phyloP scores from a whole-genome alignment of 2,888 invertebrate genomes.

The Aspidiotus rigidus region DNA sequence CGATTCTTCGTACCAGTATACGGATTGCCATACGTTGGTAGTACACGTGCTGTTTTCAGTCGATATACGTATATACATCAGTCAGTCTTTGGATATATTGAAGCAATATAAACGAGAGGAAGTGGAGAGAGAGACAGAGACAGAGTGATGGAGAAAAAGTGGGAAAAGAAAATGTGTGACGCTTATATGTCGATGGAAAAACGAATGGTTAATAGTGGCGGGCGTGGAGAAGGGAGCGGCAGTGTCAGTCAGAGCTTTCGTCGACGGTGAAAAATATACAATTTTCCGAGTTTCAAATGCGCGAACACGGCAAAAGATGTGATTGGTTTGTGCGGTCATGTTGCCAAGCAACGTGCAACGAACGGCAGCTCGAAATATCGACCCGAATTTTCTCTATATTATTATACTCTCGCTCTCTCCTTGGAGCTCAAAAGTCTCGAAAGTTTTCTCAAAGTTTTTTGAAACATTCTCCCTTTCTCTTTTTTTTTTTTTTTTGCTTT shows the following conservation, averaged over 20 bases:
- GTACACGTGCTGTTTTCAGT: too few relatives aligned
- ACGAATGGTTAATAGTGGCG: background rate
- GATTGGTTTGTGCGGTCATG: constrained; percentile 33
- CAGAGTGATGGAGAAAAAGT: too few relatives aligned
- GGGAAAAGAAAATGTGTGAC: too few relatives aligned
- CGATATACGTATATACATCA: too few relatives aligned
- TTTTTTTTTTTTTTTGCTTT: constrained; percentile 1
- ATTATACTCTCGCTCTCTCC: constrained; percentile 7
- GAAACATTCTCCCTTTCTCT: background rate
- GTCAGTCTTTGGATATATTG: too few relatives aligned
- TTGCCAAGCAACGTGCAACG: constrained; percentile 31
- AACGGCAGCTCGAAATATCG: constrained; percentile 31
- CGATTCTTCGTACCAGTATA: too few relatives aligned
- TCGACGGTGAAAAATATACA: constrained; percentile 28
- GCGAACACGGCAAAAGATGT: constrained; percentile 32
- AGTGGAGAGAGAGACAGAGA: too few relatives aligned
- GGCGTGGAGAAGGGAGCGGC: background rate
- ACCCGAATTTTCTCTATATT: constrained; percentile 18
- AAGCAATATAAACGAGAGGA: too few relatives aligned
- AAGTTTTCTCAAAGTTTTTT: constrained; percentile 10
- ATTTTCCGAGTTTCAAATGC: constrained; percentile 31
- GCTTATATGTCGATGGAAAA: too few relatives aligned
- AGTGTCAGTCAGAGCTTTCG: constrained; percentile 5
- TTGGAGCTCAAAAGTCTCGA: constrained; percentile 31
- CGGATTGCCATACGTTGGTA: too few relatives aligned